These are phyloP conservation scores for Erebia palarica DNA, from an alignment of 2,888 invertebrate genomes.

Conservation along the genomic window DNA sequence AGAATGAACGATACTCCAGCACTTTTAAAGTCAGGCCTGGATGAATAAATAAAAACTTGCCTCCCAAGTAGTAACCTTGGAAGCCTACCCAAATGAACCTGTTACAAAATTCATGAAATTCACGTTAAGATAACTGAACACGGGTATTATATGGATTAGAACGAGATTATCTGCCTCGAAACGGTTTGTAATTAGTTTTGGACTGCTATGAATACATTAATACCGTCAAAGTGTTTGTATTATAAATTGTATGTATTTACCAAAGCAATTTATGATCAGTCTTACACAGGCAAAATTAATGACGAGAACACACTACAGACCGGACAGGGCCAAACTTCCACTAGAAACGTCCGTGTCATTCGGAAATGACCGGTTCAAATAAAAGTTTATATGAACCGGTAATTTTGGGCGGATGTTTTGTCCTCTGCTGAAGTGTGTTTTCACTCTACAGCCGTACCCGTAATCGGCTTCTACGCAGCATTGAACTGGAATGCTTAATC, in stretches of 20 bases:
- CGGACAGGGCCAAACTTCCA: too few species aligned
- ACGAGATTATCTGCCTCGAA: slow-evolving; percentile 22
- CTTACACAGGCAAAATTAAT: too few species aligned
- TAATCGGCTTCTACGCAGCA: too few species aligned
- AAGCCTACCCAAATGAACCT: slow-evolving; percentile 16
- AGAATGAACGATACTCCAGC: not conserved
- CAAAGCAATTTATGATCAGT: not conserved
- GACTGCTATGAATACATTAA: slow-evolving; percentile 23
- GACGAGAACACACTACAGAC: too few species aligned
- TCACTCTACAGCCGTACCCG: too few species aligned
- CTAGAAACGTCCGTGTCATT: too few species aligned
- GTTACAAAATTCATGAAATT: slow-evolving; percentile 29
- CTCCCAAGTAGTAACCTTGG: slow-evolving; percentile 5
- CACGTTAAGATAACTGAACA: slow-evolving; percentile 22
- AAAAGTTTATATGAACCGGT: too few species aligned
- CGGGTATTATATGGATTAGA: slow-evolving; percentile 18
- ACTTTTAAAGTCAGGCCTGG: slow-evolving; percentile 1
- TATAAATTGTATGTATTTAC: slow-evolving; percentile 12
- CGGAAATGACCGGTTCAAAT: too few species aligned
- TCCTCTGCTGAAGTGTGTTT: too few species aligned
- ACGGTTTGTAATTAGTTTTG: slow-evolving; percentile 27
- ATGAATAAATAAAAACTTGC: slow-evolving; percentile 2
- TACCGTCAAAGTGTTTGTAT: slow-evolving; percentile 1
- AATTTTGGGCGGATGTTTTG: too few species aligned
- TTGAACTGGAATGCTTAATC: too few species aligned